Base-by-base conservation (phyloP, 2,797 vertebrate species). In the Sebastes flavidus region DNA sequence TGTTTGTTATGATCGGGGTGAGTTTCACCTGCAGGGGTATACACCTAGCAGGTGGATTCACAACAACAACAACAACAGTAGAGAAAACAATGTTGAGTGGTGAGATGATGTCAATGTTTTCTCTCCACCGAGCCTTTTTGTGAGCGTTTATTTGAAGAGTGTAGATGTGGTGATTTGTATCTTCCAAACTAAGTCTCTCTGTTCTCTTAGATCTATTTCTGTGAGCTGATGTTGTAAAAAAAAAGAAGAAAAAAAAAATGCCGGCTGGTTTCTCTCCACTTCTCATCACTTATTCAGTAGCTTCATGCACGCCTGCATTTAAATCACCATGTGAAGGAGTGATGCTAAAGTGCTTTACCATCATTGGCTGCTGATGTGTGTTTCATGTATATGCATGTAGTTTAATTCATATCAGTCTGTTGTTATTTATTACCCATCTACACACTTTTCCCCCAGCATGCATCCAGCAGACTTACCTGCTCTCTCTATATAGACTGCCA, bases 221-320 rank as follows among this genome's bases (percentile, higher is more conserved):
- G 75, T 68, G 22, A 66, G 60, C 49, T 85, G 72, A 65, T 80
- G 67, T 75, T 46, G 66, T 82, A 3, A 61, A 81, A 75, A 56
- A 56, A 58, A 27, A 34, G 1, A 56, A 11, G 1, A 49, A 73
- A 36, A 56, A 70, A 54, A 61, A 75, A 34, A 71, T 75, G 77
- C 74, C 36, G 20, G 38, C 79, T 77, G 75, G 70, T 80, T 67
- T 71, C 84, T 65, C 34, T 67, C 2, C 74, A 16, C 38, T 42
- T 75, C 73, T 80, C 74, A 81, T 92, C 46, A 85, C 72, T 86
- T 89, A 92, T 87, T 91, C 80, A 89, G 80, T 0, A 75, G 74
- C 87, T 83, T 75, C 71, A 24, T 84, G 65, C 74, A 42, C 36
- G 68, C 72, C 76, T 80, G 73, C 56, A 22, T 85, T 73, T 24